These are phyloP conservation scores for Mesaphorura yosii DNA, from an alignment of 1,140 invertebrate species.

Conservation along the genomic window DNA sequence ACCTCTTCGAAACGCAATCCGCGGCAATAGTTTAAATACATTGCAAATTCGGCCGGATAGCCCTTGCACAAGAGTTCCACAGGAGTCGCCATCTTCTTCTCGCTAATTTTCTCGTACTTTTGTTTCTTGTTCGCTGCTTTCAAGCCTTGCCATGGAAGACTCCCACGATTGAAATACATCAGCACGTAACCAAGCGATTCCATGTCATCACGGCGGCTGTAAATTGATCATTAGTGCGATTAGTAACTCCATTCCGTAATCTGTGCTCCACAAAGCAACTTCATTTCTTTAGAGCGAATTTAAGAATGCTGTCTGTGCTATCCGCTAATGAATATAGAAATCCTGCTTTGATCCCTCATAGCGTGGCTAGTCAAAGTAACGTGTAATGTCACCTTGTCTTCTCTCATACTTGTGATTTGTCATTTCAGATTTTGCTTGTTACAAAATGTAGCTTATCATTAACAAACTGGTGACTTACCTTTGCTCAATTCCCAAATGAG, in stretches of 20 bases:
- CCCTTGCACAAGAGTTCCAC: constrained; percentile 89
- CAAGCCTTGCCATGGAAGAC: constrained; percentile 77
- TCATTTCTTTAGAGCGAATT: too few relatives aligned
- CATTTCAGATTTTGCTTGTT: too few relatives aligned
- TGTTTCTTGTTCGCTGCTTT: constrained; percentile 87
- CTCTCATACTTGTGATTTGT: too few relatives aligned
- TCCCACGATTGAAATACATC: constrained; percentile 91
- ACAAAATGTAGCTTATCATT: too few relatives aligned
- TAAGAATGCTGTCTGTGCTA: too few relatives aligned
- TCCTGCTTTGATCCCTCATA: too few relatives aligned
- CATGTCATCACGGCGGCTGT: constrained; percentile 82
- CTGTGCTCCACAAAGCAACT: too few relatives aligned
- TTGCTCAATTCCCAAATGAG: constrained; percentile 85
- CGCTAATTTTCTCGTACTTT: constrained; percentile 94
- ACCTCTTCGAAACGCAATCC: constrained; percentile 89
- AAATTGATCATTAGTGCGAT: too few relatives aligned
- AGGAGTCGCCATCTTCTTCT: constrained; percentile 95
- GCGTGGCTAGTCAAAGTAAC: too few relatives aligned
- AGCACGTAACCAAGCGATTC: constrained; percentile 92
- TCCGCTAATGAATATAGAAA: too few relatives aligned
- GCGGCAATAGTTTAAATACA: constrained; percentile 96
- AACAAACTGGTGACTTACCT: constrained; percentile 40
- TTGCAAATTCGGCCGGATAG: constrained; percentile 91
- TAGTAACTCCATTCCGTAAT: too few relatives aligned
- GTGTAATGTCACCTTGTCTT: too few relatives aligned